phyloP scores from a whole-genome alignment of 2,888 invertebrate genomes.

The Drosophila helvetica region DNA sequence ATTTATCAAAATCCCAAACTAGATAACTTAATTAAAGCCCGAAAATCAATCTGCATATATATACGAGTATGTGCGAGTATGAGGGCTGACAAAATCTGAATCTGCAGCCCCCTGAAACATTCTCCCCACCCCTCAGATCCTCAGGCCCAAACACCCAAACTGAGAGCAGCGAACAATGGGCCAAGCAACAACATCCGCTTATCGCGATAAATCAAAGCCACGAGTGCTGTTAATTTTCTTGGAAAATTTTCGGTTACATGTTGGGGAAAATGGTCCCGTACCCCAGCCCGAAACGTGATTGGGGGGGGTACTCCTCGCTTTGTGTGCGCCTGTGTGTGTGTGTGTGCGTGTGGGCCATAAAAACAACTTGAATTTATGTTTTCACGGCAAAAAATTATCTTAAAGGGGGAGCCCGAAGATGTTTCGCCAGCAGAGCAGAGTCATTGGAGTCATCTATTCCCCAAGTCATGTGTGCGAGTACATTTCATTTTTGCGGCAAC shows the following conservation, averaged over 20 bases:
- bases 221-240: constrained; percentile 79
- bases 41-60: constrained; percentile 70
- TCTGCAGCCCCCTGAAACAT: constrained; percentile 16
- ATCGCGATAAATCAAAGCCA: constrained; percentile 78
- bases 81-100: constrained; percentile 42
- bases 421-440: constrained; percentile 1
- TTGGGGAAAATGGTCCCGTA: constrained; percentile 33
- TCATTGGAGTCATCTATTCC: constrained; percentile 5
- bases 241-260: constrained; percentile 52
- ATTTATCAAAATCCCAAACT: constrained; percentile 49
- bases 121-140: not conserved
- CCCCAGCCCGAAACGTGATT: constrained; percentile 31
- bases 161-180: constrained; percentile 41
- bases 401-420: constrained; percentile 11
- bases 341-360: constrained; percentile 39
- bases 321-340: constrained; percentile 16
- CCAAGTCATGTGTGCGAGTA: constrained; percentile 25
- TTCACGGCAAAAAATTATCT: constrained; percentile 73
- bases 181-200: constrained; percentile 66
- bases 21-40: constrained; percentile 66
- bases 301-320: not conserved
- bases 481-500: constrained; percentile 45
- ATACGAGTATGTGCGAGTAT: constrained; percentile 22
- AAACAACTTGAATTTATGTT: constrained; percentile 74
- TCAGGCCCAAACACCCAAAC: not conserved